phyloP scores from a whole-genome alignment of 2,113 vertebrate genomes.

The Noturus placidus region DNA sequence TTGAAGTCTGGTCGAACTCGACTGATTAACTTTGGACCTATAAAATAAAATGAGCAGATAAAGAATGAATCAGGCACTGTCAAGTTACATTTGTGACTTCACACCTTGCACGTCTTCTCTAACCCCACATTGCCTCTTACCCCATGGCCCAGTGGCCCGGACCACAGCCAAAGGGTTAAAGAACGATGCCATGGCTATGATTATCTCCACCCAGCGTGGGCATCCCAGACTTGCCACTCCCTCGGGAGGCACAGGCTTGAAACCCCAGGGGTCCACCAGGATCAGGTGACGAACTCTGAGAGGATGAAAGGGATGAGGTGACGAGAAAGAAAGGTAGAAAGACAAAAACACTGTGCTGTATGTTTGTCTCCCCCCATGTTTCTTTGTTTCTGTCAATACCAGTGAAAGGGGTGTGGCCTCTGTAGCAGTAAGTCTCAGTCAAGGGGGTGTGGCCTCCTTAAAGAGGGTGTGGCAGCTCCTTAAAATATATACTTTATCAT shows the following conservation, averaged over 20 bases:
- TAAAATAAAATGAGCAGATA: not conserved
- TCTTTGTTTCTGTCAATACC: not conserved
- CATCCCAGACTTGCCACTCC: constrained; percentile 55
- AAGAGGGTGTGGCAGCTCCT: no score
- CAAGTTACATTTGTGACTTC: not conserved
- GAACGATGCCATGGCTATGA: constrained; percentile 73
- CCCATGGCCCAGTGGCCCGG: constrained; percentile 86
- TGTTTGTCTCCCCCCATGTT: not conserved
- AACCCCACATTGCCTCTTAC: constrained; percentile 61
- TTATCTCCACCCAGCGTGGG: constrained; percentile 81
- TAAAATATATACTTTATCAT: no score
- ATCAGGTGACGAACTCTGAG: constrained; percentile 86
- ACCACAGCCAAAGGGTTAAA: constrained; percentile 90
- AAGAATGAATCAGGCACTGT: not conserved
- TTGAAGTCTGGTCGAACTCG: constrained; percentile 88
- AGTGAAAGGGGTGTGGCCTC: not conserved
- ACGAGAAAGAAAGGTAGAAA: not conserved
- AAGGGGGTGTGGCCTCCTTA: not conserved
- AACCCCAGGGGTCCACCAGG: constrained; percentile 90
- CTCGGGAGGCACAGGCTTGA: constrained; percentile 69
- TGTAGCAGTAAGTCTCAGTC: no score
- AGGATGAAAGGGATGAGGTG: not conserved
- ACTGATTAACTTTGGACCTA: constrained; percentile 85
- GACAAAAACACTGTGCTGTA: not conserved
- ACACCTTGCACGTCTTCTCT: not conserved